Evolutionary conservation across 2,888 invertebrate genomes (phyloP), one percentile per base, ranked within the genome.

Genomic region (Apodemia zela): DNA sequence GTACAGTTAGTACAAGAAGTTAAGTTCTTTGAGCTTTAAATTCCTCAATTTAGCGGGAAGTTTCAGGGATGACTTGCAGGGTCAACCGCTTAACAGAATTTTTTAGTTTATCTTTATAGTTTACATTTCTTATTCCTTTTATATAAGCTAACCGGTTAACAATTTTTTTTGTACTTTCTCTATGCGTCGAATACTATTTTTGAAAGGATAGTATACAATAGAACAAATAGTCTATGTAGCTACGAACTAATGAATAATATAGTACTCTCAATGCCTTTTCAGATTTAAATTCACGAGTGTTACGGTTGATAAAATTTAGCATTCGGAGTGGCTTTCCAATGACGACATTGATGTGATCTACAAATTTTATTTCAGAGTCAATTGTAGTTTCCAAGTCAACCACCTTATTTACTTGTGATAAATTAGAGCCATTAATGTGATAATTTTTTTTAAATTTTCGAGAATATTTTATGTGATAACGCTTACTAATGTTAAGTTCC

Each of bases 381-480:
- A 69, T 47, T 0, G 51, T 60, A n/a, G 66, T 64, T 0, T 67
- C 67, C 3, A 70, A 45, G 47, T 70, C 68, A 1, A 59, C 42
- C 11, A 70, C 59, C 21, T 62, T 62, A 13, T 29, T 42, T 15
- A 66, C 65, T 35, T 63, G 5, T 21, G 29, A 25, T 10, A 63
- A 29, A 15, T 11, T 25, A 33, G 45, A 51, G n/a, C 17, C 18
- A 17, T 59, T 47, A 42, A 67, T 38, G n/a, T 8, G n/a, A 18
- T 65, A 69, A 10, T 58, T 17, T 18, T 51, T 45, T 18, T 61
- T 42, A 51, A 18, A 21, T 35, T 67, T 66, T 38, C 63, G 57
- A 10, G 67, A 59, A 29, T 58, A 69, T 59, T 59, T 67, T 8
- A 69, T 65, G 18, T 65, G 62, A 18, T 18, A 66, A 17, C 65